Percentiles rank a stretch among this genome's conserved stretches.
These are phyloP conservation scores for Heloderma charlesbogerti DNA, from an alignment of 2,113 vertebrate genomes.

Conservation along the genomic window DNA sequence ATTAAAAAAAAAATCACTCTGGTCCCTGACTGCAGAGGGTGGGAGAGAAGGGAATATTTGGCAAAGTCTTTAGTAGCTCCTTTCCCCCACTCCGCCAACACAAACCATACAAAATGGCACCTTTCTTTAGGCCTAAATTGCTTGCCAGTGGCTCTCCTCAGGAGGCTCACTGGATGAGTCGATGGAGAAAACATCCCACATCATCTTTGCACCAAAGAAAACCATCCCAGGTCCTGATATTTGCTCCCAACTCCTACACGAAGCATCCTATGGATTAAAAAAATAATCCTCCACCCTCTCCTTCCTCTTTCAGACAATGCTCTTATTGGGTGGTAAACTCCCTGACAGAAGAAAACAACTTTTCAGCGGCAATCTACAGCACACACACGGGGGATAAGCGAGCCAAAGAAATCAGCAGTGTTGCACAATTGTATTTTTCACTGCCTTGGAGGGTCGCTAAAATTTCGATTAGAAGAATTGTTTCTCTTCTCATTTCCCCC, in stretches of 20 bases:
- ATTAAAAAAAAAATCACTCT: neutral
- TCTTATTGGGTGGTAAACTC: slow-evolving; percentile 6
- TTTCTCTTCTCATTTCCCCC: neutral
- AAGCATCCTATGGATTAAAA: neutral
- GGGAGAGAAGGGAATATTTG: neutral
- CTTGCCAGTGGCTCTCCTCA: slow-evolving; percentile 14
- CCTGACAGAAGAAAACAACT: neutral
- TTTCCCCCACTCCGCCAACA: no score
- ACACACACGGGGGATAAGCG: neutral
- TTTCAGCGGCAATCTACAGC: slow-evolving; percentile 3
- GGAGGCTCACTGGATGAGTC: slow-evolving; percentile 33
- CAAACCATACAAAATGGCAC: neutral
- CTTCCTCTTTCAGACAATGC: neutral
- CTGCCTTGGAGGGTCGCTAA: neutral
- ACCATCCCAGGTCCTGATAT: neutral
- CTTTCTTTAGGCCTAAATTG: neutral
- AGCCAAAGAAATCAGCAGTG: neutral
- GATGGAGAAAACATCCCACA: slow-evolving; percentile 21
- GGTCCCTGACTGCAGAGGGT: no score
- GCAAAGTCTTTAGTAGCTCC: neutral
- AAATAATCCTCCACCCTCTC: slow-evolving; percentile 21
- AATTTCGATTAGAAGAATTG: neutral
- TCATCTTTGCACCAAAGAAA: neutral
- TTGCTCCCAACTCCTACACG: neutral
- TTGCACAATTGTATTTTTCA: neutral